Evolutionary conservation across 2,797 vertebrate species (phyloP), one percentile per base, ranked within the genome.

Genomic region (Toxotes lorentzi): DNA sequence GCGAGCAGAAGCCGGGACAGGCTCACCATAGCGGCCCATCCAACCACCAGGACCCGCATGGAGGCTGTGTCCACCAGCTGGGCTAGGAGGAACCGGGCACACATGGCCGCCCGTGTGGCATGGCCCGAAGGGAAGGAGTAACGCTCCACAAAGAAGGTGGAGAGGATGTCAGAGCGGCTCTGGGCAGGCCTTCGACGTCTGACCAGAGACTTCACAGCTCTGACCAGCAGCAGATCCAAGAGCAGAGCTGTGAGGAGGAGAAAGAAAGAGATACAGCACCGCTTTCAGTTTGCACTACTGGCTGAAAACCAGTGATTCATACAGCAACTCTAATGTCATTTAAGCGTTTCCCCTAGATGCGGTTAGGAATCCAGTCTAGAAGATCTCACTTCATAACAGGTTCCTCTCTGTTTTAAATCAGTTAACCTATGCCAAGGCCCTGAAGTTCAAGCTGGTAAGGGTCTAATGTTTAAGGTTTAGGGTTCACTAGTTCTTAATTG

Each of bases 101-200:
- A 96, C 92, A 98, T 93, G 63, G 97, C 96, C 0, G 97, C 97
- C 84, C 97, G 92, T 0, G 97, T 97, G 78, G 97, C 95, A 0
- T 98, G 97, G 86, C 97, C 97, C 0, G 97, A 98, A 0, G 97
- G 97, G 75, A 98, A 98, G 70, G 97, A 98, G 84, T 97, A 98
- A 74, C 95, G 96, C 94, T 97, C 97, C 91, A 96, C 95, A 0
- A 97, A 97, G 87, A 97, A 90, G 48, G 96, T 93, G 86, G 96
- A 90, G 47, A 98, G 95, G 96, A 98, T 96, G 90, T 98, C 97
- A 65, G 96, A 96, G 83, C 96, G 96, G 91, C 96, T 97, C 92
- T 97, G 96, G 1, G 93, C 81, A 0, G 97, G 97, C 10, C 94
- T 94, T 0, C 93, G 96, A 58, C 97, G 94, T 79, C 89, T 95